Evolutionary conservation across 2,888 invertebrate species (phyloP), one percentile per base, ranked within the genome.

Genomic region (Antheraea assamensis): DNA sequence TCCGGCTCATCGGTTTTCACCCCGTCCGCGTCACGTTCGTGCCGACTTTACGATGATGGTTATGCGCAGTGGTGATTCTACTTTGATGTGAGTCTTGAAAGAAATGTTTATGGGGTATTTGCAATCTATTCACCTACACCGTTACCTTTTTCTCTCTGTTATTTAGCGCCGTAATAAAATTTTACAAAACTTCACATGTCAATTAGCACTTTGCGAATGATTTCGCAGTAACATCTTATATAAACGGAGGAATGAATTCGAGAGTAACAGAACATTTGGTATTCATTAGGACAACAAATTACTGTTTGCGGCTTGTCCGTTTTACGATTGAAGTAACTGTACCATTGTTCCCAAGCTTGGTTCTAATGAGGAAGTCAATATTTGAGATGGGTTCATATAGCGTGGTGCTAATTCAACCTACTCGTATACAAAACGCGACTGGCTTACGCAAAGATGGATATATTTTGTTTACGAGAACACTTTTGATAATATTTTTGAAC

Each of bases 351-450:
- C 83, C 79, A 80, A 78, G 82, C 83, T 77, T 81, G 83, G 82
- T 81, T 84, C 88, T 92, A 93, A 94, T 92, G 90, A 93, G 94
- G 94, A 94, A 94, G 93, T 90, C 85, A 93, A 93, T 91, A 90
- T 93, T 93, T 91, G 89, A 85, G 87, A 83, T 82, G 87, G 84
- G 83, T 86, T 81, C 74, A 79, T 79, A 77, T 77, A 77, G 76
- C 74, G 77, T 81, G 78, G 82, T 80, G 83, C 83, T 86, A 85
- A 87, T 87, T 82, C 83, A 84, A 81, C 86, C 83, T 83, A 88
- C 86, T 85, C 84, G 80, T 80, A 83, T 78, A 78, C 76, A 79
- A 61, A 66, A 72, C 71, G 72, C 77, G 77, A 81, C 81, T 77
- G 74, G 71, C 49, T 74, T 73, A 52, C 61, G 72, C 52, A 72